Evolutionary conservation across 1,140 invertebrate species (phyloP).

Genomic region (Drosophila leontia): DNA sequence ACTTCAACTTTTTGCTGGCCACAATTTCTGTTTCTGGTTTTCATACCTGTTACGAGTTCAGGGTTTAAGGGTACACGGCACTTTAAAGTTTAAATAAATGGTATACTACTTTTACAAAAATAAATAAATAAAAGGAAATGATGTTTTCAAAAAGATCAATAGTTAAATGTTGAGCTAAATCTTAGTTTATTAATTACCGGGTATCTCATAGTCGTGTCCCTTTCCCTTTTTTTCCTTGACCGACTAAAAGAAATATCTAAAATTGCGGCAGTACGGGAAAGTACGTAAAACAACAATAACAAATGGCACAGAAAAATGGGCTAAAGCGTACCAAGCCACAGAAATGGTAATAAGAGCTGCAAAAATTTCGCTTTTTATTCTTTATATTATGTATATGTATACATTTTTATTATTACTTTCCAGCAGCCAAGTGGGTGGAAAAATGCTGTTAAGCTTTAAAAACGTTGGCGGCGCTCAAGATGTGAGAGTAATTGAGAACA

Average conservation of each 20-base stretch:
- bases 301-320: constrained; percentile 68
- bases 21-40: constrained; percentile 42
- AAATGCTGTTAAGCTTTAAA: constrained; percentile 77
- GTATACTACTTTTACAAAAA: neutral
- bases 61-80: neutral
- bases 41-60: neutral
- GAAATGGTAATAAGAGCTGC: constrained; percentile 66
- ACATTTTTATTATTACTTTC: constrained; percentile 47
- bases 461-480: constrained; percentile 39
- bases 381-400: constrained; percentile 44
- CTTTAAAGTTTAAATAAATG: neutral
- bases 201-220: neutral
- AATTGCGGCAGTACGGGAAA: constrained; percentile 57
- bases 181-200: too few relatives aligned
- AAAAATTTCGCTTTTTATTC: constrained; percentile 54
- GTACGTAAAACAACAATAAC: constrained; percentile 65
- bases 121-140: neutral
- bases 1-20: constrained; percentile 74
- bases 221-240: constrained; percentile 25
- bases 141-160: neutral
- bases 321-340: constrained; percentile 57
- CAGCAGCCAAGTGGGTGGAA: constrained; percentile 48
- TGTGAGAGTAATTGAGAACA: constrained; percentile 61
- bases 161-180: neutral
- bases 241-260: constrained; percentile 63